These are phyloP conservation scores for Synodontis membranacea DNA, from an alignment of 2,113 vertebrate genomes.

Conservation along the genomic window DNA sequence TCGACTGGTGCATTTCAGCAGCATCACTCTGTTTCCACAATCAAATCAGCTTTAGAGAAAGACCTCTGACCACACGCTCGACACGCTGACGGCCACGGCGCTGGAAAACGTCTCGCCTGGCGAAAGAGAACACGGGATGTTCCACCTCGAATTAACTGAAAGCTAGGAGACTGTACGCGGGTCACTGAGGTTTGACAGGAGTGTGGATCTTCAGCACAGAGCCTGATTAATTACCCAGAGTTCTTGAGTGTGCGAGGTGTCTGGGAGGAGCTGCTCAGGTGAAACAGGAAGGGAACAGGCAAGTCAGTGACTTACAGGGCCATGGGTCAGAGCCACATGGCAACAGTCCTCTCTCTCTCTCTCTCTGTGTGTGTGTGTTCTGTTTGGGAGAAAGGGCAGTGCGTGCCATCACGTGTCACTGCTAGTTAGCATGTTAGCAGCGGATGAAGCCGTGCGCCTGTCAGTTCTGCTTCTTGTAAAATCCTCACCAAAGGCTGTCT, in stretches of 20 bases:
- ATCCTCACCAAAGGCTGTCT: neutral
- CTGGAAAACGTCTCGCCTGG: neutral
- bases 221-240: constrained; percentile 36
- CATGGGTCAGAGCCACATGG: constrained; percentile 32
- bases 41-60: constrained; percentile 36
- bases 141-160: constrained; percentile 4
- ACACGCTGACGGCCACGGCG: neutral
- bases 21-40: constrained; percentile 27
- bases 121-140: neutral
- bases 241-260: neutral
- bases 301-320: constrained; percentile 30
- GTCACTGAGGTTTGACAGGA: constrained; percentile 16
- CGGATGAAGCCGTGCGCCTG: neutral
- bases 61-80: constrained; percentile 23
- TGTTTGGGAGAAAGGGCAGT: neutral
- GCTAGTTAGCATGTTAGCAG: constrained; percentile 29
- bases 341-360: neutral
- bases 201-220: constrained; percentile 6
- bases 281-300: constrained; percentile 45
- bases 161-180: neutral
- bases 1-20: constrained; percentile 32
- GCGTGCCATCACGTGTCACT: constrained; percentile 4
- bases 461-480: constrained; percentile 8
- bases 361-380: neutral
- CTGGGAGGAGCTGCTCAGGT: constrained; percentile 36